Base-by-base conservation (phyloP, 2,797 vertebrate species). In the Coluber constrictor region DNA sequence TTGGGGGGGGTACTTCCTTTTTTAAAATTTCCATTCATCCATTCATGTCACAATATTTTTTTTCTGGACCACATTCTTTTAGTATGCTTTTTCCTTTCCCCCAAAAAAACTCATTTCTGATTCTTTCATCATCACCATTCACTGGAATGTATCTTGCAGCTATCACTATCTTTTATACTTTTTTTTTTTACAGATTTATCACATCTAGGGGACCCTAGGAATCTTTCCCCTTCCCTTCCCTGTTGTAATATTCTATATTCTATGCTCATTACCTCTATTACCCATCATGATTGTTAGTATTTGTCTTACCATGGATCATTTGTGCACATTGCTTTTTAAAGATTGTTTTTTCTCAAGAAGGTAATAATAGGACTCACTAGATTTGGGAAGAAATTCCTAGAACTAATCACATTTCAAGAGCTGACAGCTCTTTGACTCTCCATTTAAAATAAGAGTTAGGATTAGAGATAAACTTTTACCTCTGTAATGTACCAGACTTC, bases 391-490 rank as follows among this genome's bases (percentile, higher is more conserved):
- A 20, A 56, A 91, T 89, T 55, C 51, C 25, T 43, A 89, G 70
- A 43, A 47, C 15, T 91, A 89, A 89, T 86, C 61, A 63, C 16
- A 89, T 20, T 83, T 87, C 66, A 87, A 63, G 90, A 63, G 56
- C 63, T 91, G 66, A 90, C 47, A 91, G 90, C 70, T 86, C 16
- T 89, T 32, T 93, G 57, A 51, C 9, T 93, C 23, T 57, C 57
- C 93, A 93, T 89, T 43, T 91, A 74, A 91, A 91, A n/a, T 86
- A 87, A 37, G 92, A 54, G 90, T 95, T 93, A 93, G 54, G 57
- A 61, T 89, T 87, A 37, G 90, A 37, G 89, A 95, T 93, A 93
- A 55, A 55, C 51, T 51, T 25, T 60, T 95, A 83, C 66, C 88
- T 95, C 94, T 94, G 88, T 61, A 95, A 91, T 92, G 91, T 90